A percentile compares a stretch with the other conserved stretches of the same genome.
phyloP scores from a whole-genome alignment of 2,797 vertebrate species.

The Amphiprion clarkii region DNA sequence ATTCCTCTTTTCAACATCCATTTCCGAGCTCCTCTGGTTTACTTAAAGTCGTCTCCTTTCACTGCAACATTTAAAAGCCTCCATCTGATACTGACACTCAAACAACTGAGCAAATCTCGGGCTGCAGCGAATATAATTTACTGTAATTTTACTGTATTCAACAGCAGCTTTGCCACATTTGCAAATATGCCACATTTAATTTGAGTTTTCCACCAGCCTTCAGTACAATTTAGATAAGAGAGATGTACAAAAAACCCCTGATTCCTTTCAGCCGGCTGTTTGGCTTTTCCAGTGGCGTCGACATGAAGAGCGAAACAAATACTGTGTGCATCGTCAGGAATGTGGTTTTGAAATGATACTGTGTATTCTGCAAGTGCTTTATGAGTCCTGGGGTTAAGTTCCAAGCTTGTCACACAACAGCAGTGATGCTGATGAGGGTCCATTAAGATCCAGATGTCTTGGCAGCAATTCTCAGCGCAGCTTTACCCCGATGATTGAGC shows the following conservation, averaged over 20 bases:
- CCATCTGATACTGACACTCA: conserved; percentile 22
- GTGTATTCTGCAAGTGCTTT: conserved; percentile 29
- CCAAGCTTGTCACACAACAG: conserved; percentile 46
- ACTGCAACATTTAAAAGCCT: conserved; percentile 14
- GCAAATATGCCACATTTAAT: conserved; percentile 30
- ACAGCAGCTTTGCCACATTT: conserved; percentile 15
- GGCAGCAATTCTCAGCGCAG: conserved; percentile 43
- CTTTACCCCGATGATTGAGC: conserved; percentile 30
- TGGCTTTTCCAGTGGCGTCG: neutral
- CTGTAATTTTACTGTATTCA: conserved; percentile 15
- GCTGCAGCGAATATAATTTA: conserved; percentile 9
- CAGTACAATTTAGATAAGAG: conserved; percentile 11
- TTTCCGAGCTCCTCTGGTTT: conserved; percentile 10
- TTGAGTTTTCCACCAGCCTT: conserved; percentile 19
- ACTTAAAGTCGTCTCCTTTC: neutral
- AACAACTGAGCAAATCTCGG: conserved; percentile 15
- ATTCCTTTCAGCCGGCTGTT: conserved; percentile 2
- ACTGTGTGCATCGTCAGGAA: neutral
- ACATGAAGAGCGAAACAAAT: conserved; percentile 10
- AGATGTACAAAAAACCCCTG: neutral
- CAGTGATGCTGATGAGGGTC: conserved; percentile 61
- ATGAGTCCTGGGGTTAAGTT: conserved; percentile 49
- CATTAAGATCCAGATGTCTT: conserved; percentile 75
- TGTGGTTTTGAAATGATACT: conserved; percentile 26
- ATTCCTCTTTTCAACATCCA: neutral